Percentiles rank a stretch among this genome's conserved stretches.
Evolutionary conservation across 2,888 invertebrate genomes (phyloP).

Genomic region (Eurytoma californica): DNA sequence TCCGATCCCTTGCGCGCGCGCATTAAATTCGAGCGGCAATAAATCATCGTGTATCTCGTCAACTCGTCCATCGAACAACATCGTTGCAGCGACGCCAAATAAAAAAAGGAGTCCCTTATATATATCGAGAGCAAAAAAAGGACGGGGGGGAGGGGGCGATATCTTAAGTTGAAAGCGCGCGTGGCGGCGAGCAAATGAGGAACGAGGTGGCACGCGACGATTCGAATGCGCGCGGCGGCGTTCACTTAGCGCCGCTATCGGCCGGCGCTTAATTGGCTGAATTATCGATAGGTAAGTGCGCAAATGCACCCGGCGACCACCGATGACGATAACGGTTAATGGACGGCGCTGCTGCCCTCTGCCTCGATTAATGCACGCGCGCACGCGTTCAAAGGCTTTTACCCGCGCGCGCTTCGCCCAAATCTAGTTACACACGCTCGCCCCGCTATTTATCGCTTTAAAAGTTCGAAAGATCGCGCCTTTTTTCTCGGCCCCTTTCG

Average conservation of each 20-base stretch:
- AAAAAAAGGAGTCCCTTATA: too few species aligned
- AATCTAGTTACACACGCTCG: constrained; percentile 36
- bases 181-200: too few species aligned
- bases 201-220: too few species aligned
- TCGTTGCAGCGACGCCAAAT: too few species aligned
- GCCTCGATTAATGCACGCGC: constrained; percentile 59
- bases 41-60: too few species aligned
- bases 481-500: neutral
- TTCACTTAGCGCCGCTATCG: constrained; percentile 55
- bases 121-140: too few species aligned
- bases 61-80: too few species aligned
- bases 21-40: too few species aligned
- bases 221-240: constrained; percentile 37
- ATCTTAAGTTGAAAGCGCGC: too few species aligned
- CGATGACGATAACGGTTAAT: constrained; percentile 69
- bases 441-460: constrained; percentile 30
- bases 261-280: constrained; percentile 63
- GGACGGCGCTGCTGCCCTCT: constrained; percentile 61
- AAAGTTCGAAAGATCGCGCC: constrained; percentile 41
- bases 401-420: constrained; percentile 35
- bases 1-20: too few species aligned
- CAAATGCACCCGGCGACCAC: constrained; percentile 31
- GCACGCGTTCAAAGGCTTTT: constrained; percentile 46
- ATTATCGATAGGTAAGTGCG: constrained; percentile 63
- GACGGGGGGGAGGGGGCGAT: too few species aligned